Conservation (phyloP, 1,140 invertebrate species). For the Drosophila oshimai region DNA sequence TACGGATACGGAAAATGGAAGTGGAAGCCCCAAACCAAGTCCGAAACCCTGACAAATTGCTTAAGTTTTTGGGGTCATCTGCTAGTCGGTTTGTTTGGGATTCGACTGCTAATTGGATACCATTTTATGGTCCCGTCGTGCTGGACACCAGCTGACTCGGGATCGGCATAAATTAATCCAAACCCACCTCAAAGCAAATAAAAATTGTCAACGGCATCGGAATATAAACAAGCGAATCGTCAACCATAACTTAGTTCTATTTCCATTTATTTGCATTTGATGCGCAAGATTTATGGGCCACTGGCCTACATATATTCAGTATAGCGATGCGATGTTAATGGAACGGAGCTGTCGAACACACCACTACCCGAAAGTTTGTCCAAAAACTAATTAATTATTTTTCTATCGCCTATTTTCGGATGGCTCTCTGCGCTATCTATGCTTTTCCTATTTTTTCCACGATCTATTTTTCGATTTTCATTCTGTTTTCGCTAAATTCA, state of each 20-base stretch:
- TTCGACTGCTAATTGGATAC: conserved; percentile 56
- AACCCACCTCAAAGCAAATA: conserved; percentile 16
- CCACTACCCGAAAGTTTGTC: conserved; percentile 50
- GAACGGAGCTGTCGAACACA: conserved; percentile 44
- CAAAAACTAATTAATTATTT: conserved; percentile 73
- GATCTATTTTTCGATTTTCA: conserved; percentile 10
- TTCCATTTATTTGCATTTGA: conserved; percentile 29
- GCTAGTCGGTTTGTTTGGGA: conserved; percentile 1
- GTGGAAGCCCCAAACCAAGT: conserved; percentile 11
- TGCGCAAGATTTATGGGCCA: conserved; percentile 28
- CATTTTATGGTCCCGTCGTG: conserved; percentile 12
- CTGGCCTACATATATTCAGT: conserved; percentile 22
- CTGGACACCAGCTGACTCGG: conserved; percentile 13
- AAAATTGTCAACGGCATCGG: conserved; percentile 35
- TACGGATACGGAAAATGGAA: conserved; percentile 13
- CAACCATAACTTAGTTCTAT: conserved; percentile 23
- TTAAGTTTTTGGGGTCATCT: conserved; percentile 52
- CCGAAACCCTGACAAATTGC: conserved; percentile 59
- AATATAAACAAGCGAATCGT: conserved; percentile 6
- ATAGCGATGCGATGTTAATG: conserved; percentile 37
- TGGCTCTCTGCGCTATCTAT: conserved; percentile 1
- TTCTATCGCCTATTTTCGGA: conserved; percentile 58
- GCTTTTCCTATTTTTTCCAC: conserved; percentile 14
- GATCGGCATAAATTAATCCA: conserved; percentile 4
- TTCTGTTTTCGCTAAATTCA: conserved; percentile 42